Conservation (phyloP, 1,140 invertebrate species). For the Drosophila willistoni region DNA sequence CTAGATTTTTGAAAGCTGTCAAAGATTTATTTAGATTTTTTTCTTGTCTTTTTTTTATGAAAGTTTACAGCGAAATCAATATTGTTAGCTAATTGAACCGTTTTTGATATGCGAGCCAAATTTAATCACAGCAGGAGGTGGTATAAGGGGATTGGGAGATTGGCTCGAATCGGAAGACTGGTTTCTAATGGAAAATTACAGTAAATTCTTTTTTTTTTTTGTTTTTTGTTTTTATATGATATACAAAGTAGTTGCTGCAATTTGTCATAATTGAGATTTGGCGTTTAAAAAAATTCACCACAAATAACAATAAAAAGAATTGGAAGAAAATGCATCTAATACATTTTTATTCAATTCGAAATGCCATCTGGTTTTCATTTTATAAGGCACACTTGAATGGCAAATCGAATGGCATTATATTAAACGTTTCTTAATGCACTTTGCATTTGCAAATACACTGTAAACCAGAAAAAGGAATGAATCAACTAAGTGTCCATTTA, state of each 20-base stretch:
- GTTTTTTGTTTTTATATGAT: background rate
- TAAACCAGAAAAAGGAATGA: too few species aligned
- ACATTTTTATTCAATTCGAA: conserved; percentile 25
- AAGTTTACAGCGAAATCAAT: conserved; percentile 28
- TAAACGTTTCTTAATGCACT: conserved; percentile 66
- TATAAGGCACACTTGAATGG: conserved; percentile 53
- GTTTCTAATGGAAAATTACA: conserved; percentile 15
- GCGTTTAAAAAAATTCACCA: background rate
- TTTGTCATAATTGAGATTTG: conserved; percentile 7
- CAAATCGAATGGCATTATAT: background rate
- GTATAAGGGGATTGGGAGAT: too few species aligned
- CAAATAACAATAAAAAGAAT: background rate
- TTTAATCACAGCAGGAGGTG: conserved; percentile 55
- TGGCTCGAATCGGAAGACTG: conserved; percentile 7
- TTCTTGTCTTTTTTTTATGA: conserved; percentile 13
- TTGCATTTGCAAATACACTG: conserved; percentile 23
- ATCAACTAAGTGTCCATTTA: too few species aligned
- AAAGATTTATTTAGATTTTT: conserved; percentile 38
- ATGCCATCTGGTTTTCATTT: conserved; percentile 52
- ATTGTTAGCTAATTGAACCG: conserved; percentile 49
- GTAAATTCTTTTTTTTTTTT: background rate
- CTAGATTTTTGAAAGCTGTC: conserved; percentile 64
- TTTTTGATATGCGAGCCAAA: conserved; percentile 48
- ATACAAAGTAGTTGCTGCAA: conserved; percentile 1
- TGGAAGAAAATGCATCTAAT: background rate